Percentiles rank a stretch among this genome's conserved stretches.
Evolutionary conservation across 2,888 invertebrate species (phyloP).

Genomic region (Tenthredo notha): DNA sequence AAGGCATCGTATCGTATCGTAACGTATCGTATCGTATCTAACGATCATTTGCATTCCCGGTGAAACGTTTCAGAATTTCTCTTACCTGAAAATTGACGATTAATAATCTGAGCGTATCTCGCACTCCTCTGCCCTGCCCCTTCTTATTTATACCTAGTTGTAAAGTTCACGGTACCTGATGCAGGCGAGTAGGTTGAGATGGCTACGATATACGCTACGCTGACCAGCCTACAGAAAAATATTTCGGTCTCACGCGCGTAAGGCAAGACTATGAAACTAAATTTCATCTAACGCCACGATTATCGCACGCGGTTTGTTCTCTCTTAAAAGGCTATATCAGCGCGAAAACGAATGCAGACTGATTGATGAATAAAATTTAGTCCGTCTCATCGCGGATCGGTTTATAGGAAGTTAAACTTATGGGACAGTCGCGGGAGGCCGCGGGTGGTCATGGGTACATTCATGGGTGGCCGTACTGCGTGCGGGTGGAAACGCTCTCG

Average conservation of each 20-base stretch:
- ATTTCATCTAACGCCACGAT: not conserved
- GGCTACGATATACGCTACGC: not conserved
- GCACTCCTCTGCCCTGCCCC: slow-evolving; percentile 28
- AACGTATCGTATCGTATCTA: not conserved
- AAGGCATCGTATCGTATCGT: not conserved
- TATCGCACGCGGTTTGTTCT: slow-evolving; percentile 13
- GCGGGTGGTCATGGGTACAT: slow-evolving; percentile 60
- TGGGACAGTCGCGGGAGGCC: slow-evolving; percentile 50
- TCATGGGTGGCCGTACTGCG: slow-evolving; percentile 70
- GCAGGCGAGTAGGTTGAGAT: not conserved
- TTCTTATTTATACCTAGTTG: not conserved
- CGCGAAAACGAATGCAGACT: not conserved
- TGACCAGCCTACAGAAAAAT: slow-evolving; percentile 1
- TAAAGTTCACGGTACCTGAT: slow-evolving; percentile 25
- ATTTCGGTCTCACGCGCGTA: slow-evolving; percentile 6
- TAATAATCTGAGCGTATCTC: slow-evolving; percentile 52
- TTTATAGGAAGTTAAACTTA: not conserved
- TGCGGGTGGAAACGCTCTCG: slow-evolving; percentile 64
- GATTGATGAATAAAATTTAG: not conserved
- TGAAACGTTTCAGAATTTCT: slow-evolving; percentile 49
- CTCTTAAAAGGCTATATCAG: not conserved
- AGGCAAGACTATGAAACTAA: not conserved
- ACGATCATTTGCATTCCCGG: slow-evolving; percentile 26
- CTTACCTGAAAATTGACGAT: slow-evolving; percentile 43
- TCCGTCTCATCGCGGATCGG: not conserved